phyloP scores from a whole-genome alignment of 2,113 vertebrate species.

The Sebastes fasciatus region DNA sequence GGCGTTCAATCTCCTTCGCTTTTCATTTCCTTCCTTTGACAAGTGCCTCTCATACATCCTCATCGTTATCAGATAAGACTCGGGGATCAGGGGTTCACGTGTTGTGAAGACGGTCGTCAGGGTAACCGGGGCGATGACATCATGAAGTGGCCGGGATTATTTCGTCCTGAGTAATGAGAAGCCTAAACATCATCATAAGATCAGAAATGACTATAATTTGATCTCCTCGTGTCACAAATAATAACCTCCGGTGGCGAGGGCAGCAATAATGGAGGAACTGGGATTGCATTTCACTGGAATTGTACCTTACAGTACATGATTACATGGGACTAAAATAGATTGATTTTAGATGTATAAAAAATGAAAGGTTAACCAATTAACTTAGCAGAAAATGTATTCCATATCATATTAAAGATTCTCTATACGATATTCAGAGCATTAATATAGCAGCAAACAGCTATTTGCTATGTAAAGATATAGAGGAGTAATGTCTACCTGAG shows the following conservation, averaged over 20 bases:
- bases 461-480: too few species aligned
- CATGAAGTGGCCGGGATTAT: conserved; percentile 45
- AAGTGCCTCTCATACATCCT: conserved; percentile 50
- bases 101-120: conserved; percentile 36
- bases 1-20: conserved; percentile 7
- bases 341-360: conserved; percentile 34
- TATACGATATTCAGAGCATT: too few species aligned
- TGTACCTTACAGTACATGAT: not conserved
- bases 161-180: conserved; percentile 18
- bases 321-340: not conserved
- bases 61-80: conserved; percentile 42
- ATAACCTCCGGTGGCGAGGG: not conserved
- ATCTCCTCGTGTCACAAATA: conserved; percentile 5
- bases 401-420: not conserved
- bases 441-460: too few species aligned
- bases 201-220: conserved; percentile 19
- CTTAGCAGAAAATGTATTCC: not conserved
- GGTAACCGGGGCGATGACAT: conserved; percentile 51
- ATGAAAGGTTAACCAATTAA: not conserved
- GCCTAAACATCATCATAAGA: not conserved
- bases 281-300: not conserved
- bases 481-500: too few species aligned
- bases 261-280: not conserved
- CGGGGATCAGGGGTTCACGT: conserved; percentile 38
- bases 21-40: conserved; percentile 55